Evolutionary conservation across 2,113 vertebrate species (phyloP), one percentile per base, ranked within the genome.

Genomic region (Mesoclemmys tuberculata): DNA sequence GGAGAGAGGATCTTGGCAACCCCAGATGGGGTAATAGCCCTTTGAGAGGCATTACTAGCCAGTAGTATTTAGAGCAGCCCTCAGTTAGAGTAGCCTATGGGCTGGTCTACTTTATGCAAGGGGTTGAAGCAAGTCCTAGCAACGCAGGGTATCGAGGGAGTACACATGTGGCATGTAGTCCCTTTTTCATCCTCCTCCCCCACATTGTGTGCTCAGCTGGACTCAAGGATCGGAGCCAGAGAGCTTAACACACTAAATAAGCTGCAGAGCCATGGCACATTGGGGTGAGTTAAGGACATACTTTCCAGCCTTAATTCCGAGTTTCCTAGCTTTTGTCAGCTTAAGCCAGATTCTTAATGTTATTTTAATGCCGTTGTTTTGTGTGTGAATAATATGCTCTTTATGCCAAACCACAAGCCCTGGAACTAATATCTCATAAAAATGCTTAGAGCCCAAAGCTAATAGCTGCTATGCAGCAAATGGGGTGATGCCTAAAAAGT

Each of bases 331-430:
- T 92, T 98, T 96, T 93, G 95, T 98, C 95, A 94, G 85, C 94
- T 93, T 90, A 94, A 97, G 97, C 98, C 98, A 98, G 98, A 98
- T 96, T 93, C 93, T 96, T 97, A 97, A 98, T 98, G 96, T 98
- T 98, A 98, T 97, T 98, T 98, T 98, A 98, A 98, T 98, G 94
- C 92, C 90, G 97, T 98, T 98, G 98, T 98, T 98, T 97, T 98
- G 98, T 98, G 98, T 97, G 97, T 97, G 98, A 98, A 98, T 98
- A 98, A 98, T 97, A 97, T 44, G 88, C 91, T 97, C 92, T 95
- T 97, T 87, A 94, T 96, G 98, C 98, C 98, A 98, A 98, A 98
- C 98, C 98, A 98, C 98, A 98, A 97, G 93, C 92, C 97, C 95
- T 98, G 98, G 97, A 98, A 98, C 97, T 97, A 98, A 96, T 97